Conservation (phyloP, 64 coral and sea anemone genomes). For the Exaiptasia diaphana region DNA sequence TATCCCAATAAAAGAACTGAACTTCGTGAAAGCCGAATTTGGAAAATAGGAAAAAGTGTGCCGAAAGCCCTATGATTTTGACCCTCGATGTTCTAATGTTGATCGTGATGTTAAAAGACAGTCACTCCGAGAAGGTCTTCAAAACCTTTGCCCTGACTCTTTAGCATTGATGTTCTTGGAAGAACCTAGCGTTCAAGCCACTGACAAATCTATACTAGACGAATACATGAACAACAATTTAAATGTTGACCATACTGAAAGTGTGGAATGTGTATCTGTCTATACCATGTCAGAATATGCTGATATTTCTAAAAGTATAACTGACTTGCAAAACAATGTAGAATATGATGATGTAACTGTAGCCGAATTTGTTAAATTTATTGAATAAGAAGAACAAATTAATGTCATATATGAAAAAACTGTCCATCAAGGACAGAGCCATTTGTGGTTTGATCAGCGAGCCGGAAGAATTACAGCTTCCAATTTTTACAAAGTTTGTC, state of each 20-base stretch:
- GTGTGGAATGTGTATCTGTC: background rate
- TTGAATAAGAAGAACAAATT: background rate
- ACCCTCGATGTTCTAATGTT: background rate
- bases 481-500: constrained; percentile 27
- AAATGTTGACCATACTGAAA: background rate
- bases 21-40: background rate
- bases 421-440: background rate
- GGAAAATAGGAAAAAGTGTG: constrained; percentile 1
- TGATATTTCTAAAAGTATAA: constrained; percentile 56
- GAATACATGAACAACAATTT: background rate
- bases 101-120: background rate
- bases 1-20: background rate
- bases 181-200: background rate
- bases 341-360: background rate
- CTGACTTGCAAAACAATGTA: background rate
- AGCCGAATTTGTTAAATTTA: constrained; percentile 34
- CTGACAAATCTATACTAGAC: background rate
- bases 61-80: background rate
- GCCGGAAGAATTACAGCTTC: background rate
- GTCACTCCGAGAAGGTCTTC: background rate
- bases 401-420: background rate
- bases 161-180: background rate
- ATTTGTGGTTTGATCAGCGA: background rate
- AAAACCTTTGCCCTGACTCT: background rate
- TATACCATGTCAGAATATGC: constrained; percentile 49